These are phyloP conservation scores for Drosophila arizonae DNA, from an alignment of 1,140 invertebrate genomes.

Conservation along the genomic window DNA sequence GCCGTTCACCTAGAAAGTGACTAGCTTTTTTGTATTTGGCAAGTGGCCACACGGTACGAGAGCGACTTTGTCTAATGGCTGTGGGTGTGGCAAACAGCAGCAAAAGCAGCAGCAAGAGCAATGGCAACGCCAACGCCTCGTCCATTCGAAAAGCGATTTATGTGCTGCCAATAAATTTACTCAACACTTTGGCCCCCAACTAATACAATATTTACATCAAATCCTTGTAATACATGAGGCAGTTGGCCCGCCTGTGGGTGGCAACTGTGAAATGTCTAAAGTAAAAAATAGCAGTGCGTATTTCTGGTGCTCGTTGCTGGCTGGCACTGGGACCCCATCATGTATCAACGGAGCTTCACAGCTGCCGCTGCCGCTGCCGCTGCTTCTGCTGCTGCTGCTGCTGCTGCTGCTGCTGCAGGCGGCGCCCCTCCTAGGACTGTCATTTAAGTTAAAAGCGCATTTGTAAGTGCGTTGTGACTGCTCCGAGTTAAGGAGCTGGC, in stretches of 20 bases:
- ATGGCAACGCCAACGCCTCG: conserved; percentile 18
- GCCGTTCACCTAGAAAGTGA: conserved; percentile 52
- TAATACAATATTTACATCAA: conserved; percentile 81
- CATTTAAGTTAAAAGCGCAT: conserved; percentile 79
- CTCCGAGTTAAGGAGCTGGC: conserved; percentile 3
- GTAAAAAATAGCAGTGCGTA: conserved; percentile 70
- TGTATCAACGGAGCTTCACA: too few relatives aligned
- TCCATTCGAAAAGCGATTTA: conserved; percentile 62
- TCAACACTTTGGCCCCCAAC: conserved; percentile 72
- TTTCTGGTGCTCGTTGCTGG: conserved; percentile 27
- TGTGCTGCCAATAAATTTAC: conserved; percentile 78
- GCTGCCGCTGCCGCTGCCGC: conserved; percentile 1
- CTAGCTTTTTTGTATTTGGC: conserved; percentile 55
- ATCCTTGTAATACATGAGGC: conserved; percentile 50
- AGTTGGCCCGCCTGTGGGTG: background rate
- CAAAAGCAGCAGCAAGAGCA: background rate
- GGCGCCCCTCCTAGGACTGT: conserved; percentile 50
- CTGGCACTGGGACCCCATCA: background rate
- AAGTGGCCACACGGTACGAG: conserved; percentile 16
- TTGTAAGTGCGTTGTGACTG: conserved; percentile 56
- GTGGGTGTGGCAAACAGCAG: conserved; percentile 5
- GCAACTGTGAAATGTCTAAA: conserved; percentile 1
- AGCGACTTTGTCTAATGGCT: conserved; percentile 16
- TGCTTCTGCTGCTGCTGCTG: too few relatives aligned
- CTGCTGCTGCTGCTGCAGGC: too few relatives aligned